Percentiles rank a stretch among this genome's conserved stretches.
phyloP scores from a whole-genome alignment of 2,113 vertebrate genomes.

The Oostethus manadensis region DNA sequence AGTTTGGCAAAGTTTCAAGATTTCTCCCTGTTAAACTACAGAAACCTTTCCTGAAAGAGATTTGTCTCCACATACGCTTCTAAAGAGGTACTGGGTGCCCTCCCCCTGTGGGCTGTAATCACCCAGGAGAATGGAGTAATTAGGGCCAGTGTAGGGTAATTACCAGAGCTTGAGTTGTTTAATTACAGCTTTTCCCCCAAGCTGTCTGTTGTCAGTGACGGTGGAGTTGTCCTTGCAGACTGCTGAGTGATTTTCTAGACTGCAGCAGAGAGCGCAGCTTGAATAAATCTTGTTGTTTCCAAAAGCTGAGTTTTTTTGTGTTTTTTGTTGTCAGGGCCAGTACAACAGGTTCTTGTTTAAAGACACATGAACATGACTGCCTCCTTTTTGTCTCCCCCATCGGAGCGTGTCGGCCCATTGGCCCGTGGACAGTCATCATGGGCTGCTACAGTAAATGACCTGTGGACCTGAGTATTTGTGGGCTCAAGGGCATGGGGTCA shows the following conservation, averaged over 20 bases:
- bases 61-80: conserved; percentile 24
- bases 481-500: conserved; percentile 56
- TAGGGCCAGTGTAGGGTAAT: conserved; percentile 73
- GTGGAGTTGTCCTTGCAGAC: conserved; percentile 54
- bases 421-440: conserved; percentile 26
- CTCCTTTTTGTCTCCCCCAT: conserved; percentile 28
- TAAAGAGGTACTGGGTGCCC: conserved; percentile 43
- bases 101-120: conserved; percentile 64
- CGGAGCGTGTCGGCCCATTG: conserved; percentile 26
- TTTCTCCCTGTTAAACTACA: too few species aligned
- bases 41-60: too few species aligned
- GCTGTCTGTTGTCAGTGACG: conserved; percentile 63
- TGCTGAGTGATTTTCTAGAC: conserved; percentile 61
- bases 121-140: conserved; percentile 72
- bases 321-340: not conserved
- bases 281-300: not conserved
- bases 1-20: conserved; percentile 49
- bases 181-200: conserved; percentile 68
- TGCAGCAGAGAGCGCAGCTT: conserved; percentile 28
- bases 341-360: conserved; percentile 25
- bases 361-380: conserved; percentile 24
- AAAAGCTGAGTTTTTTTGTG: not conserved
- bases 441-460: conserved; percentile 35
- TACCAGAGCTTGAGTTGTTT: conserved; percentile 75
- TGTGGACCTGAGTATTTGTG: conserved; percentile 56